Evolutionary conservation across 2,797 vertebrate species (phyloP).

Genomic region (Sebastes minor): DNA sequence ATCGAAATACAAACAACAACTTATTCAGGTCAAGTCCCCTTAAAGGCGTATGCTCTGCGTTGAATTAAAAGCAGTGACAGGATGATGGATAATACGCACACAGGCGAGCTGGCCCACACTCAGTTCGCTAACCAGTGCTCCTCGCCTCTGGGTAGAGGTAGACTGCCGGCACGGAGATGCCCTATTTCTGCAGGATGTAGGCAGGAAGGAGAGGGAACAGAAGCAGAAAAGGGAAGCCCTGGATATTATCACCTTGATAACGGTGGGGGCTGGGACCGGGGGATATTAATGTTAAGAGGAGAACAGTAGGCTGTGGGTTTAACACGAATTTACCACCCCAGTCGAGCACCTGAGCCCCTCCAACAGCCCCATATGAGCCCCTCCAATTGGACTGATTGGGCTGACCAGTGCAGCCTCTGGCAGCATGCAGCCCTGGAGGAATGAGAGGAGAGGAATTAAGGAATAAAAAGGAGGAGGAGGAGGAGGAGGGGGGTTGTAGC

Average conservation of each 20-base stretch:
- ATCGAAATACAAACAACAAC: slow-evolving; percentile 68
- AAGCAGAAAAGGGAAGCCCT: slow-evolving; percentile 17
- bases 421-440: slow-evolving; percentile 46
- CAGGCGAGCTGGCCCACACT: slow-evolving; percentile 24
- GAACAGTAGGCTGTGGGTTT: slow-evolving; percentile 43
- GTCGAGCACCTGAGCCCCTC: slow-evolving; percentile 48
- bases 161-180: slow-evolving; percentile 12
- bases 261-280: not conserved
- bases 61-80: slow-evolving; percentile 69
- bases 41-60: slow-evolving; percentile 36
- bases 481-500: not conserved
- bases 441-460: slow-evolving; percentile 14
- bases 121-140: slow-evolving; percentile 36
- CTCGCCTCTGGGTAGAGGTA: slow-evolving; percentile 20
- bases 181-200: slow-evolving; percentile 48
- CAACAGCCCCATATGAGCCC: slow-evolving; percentile 42
- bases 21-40: slow-evolving; percentile 69
- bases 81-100: slow-evolving; percentile 72
- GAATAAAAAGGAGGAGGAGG: not conserved
- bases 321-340: slow-evolving; percentile 54
- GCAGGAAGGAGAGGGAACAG: not conserved
- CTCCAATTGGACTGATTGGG: slow-evolving; percentile 72
- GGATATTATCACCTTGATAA: slow-evolving; percentile 47
- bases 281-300: slow-evolving; percentile 26
- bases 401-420: slow-evolving; percentile 57